Percentiles rank a stretch among this genome's conserved stretches.
Evolutionary conservation across 2,888 invertebrate species (phyloP).

Genomic region (Platycheirus albimanus): DNA sequence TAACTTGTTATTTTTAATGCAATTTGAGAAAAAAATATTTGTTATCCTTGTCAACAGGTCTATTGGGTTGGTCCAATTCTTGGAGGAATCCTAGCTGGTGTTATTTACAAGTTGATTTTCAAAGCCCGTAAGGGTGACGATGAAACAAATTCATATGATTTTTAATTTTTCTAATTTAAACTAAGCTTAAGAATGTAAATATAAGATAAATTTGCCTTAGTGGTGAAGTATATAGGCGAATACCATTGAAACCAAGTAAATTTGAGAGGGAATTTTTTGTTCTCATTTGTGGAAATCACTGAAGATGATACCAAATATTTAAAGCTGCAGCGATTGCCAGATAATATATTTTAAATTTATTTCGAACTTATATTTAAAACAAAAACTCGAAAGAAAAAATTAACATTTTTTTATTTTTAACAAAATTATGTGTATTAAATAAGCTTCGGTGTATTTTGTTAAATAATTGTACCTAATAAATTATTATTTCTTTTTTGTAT

Average conservation of each 20-base stretch:
- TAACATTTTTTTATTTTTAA: conserved; percentile 28
- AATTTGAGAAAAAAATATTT: not conserved
- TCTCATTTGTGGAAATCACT: conserved; percentile 33
- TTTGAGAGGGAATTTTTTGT: conserved; percentile 18
- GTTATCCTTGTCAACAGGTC: conserved; percentile 84
- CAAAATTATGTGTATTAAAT: conserved; percentile 32
- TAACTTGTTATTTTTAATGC: not conserved
- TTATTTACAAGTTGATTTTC: conserved; percentile 88
- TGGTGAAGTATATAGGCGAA: conserved; percentile 14
- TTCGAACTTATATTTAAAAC: conserved; percentile 29
- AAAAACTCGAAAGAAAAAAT: conserved; percentile 51
- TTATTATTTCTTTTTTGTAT: conserved; percentile 15
- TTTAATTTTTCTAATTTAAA: conserved; percentile 82
- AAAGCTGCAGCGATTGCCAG: conserved; percentile 41
- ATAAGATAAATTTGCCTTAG: conserved; percentile 25
- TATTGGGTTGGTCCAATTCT: conserved; percentile 94
- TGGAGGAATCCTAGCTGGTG: conserved; percentile 89
- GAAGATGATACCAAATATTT: conserved; percentile 66
- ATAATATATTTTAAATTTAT: conserved; percentile 23
- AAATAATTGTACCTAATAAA: conserved; percentile 56
- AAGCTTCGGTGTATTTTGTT: conserved; percentile 43
- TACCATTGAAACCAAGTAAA: conserved; percentile 46
- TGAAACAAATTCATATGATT: conserved; percentile 90
- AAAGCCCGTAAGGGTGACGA: conserved; percentile 88
- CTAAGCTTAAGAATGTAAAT: conserved; percentile 30